Percentiles rank a stretch among this genome's conserved stretches.
These are phyloP conservation scores for Alexandromys oeconomus DNA, from an alignment of 2,797 vertebrate species.

Conservation along the genomic window DNA sequence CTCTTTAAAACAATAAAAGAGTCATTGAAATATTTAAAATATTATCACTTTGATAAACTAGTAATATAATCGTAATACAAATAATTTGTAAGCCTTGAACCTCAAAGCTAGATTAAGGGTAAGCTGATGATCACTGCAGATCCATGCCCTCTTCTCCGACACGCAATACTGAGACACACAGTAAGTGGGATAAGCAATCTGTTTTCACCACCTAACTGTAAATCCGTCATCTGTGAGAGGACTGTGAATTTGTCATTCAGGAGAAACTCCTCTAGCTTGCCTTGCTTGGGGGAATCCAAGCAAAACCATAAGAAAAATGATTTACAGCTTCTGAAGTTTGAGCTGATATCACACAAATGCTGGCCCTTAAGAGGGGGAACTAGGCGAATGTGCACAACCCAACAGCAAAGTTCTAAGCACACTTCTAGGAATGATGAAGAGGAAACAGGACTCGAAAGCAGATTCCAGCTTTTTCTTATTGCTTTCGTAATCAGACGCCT, in stretches of 20 bases:
- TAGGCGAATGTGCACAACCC: background rate
- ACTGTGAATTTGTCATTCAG: conserved; percentile 53
- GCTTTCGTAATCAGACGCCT: background rate
- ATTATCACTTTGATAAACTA: conserved; percentile 51
- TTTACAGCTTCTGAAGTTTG: conserved; percentile 52
- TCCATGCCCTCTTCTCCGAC: background rate
- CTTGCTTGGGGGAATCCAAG: conserved; percentile 70
- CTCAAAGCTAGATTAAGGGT: background rate
- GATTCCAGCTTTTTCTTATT: background rate
- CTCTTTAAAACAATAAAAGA: conserved; percentile 31
- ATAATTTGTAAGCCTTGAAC: conserved; percentile 42
- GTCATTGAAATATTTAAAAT: conserved; percentile 66
- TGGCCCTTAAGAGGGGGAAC: background rate
- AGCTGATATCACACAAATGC: conserved; percentile 23
- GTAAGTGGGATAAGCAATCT: conserved; percentile 46
- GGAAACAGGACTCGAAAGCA: background rate
- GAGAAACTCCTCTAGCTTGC: conserved; percentile 63
- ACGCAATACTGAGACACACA: conserved; percentile 28
- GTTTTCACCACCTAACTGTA: conserved; percentile 49
- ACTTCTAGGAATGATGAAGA: background rate
- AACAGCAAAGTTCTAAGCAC: background rate
- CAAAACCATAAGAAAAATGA: conserved; percentile 71
- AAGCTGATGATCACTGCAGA: conserved; percentile 37
- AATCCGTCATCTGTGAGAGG: conserved; percentile 71
- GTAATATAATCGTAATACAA: conserved; percentile 48